These are phyloP conservation scores for Mamestra brassicae DNA, from an alignment of 2,888 invertebrate genomes.

Conservation along the genomic window DNA sequence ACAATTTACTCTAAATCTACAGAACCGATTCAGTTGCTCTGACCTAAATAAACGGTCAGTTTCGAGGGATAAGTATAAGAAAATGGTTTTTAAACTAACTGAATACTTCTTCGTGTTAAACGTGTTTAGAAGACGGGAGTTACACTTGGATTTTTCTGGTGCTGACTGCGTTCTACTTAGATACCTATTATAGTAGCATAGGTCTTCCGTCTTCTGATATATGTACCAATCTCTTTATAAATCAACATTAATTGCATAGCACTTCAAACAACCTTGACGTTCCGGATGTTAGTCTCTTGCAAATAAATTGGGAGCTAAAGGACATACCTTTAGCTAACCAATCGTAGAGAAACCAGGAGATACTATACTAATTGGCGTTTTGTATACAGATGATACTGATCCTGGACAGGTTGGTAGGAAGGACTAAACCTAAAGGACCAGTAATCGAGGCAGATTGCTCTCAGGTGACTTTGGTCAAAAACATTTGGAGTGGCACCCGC, in stretches of 20 bases:
- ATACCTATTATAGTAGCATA: neutral
- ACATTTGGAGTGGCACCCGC: too few species aligned
- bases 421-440: too few species aligned
- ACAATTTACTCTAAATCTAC: too few species aligned
- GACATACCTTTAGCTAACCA: neutral
- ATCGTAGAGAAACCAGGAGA: too few species aligned
- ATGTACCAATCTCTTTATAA: neutral
- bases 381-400: too few species aligned
- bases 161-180: neutral
- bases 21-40: too few species aligned
- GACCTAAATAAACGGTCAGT: too few species aligned
- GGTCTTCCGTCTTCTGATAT: neutral
- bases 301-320: neutral
- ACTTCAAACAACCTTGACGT: neutral
- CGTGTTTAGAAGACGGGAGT: neutral
- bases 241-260: neutral
- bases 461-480: too few species aligned
- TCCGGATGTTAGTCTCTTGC: neutral
- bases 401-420: too few species aligned
- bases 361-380: too few species aligned
- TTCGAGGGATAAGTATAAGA: neutral
- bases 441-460: too few species aligned
- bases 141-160: neutral
- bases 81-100: neutral
- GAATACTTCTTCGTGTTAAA: neutral